Percentiles rank a stretch among this genome's conserved stretches.
Conservation (phyloP, 2,797 vertebrate species). For the Gobionotothen gibberifrons region DNA sequence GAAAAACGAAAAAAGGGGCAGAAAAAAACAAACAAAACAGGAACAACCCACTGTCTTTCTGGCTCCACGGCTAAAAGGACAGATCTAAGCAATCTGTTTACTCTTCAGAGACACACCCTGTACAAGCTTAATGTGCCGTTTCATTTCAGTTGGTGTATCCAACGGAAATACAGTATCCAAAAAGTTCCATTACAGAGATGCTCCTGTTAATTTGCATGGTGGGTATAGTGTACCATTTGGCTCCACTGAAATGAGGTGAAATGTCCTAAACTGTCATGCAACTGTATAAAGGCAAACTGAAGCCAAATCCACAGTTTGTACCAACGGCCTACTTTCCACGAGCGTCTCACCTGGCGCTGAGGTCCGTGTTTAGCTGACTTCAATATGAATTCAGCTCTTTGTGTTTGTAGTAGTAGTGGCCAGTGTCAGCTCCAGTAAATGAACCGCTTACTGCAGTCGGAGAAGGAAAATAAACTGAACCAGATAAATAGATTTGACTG, state of each 20-base stretch:
- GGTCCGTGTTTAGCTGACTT: constrained; percentile 45
- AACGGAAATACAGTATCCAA: constrained; percentile 36
- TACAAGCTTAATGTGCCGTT: constrained; percentile 8
- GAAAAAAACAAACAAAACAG: constrained; percentile 3
- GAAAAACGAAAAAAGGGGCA: constrained; percentile 21
- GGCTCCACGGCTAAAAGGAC: constrained; percentile 5
- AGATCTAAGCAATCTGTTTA: constrained; percentile 31
- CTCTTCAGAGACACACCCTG: constrained; percentile 32
- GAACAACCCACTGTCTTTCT: constrained; percentile 9
- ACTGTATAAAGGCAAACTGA: constrained; percentile 5
- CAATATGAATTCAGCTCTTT: constrained; percentile 47
- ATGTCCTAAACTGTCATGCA: constrained; percentile 42
- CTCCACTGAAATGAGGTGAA: constrained; percentile 24
- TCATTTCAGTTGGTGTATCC: constrained; percentile 24
- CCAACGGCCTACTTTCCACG: constrained; percentile 66
- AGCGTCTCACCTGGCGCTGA: constrained; percentile 54
- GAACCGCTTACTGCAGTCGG: constrained; percentile 20
- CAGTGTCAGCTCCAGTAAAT: constrained; percentile 16
- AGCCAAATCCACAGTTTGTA: constrained; percentile 35
- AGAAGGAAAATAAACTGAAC: constrained; percentile 39
- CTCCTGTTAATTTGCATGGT: constrained; percentile 42
- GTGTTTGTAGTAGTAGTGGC: constrained; percentile 34
- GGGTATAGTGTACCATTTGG: constrained; percentile 36
- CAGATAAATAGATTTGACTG: constrained; percentile 8
- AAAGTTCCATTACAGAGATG: constrained; percentile 59